Conservation (phyloP, 2,113 vertebrate species). For the Trematomus loennbergii region DNA sequence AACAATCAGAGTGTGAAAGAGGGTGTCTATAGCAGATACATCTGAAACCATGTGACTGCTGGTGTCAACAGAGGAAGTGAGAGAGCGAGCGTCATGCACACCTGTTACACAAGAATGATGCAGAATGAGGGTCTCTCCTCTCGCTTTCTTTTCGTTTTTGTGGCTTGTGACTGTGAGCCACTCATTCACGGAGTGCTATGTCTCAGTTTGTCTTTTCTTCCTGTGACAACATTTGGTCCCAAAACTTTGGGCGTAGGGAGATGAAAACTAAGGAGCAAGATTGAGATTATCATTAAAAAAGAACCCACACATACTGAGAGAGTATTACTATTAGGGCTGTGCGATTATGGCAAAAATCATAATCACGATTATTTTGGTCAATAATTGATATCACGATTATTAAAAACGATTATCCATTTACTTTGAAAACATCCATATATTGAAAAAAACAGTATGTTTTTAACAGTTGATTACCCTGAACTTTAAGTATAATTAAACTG, state of each 20-base stretch:
- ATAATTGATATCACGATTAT: too few species aligned
- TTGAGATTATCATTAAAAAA: slow-evolving; percentile 31
- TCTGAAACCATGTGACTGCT: slow-evolving; percentile 6
- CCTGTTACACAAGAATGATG: slow-evolving; percentile 78
- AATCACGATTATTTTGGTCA: too few species aligned
- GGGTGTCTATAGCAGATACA: background rate
- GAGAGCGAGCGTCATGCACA: slow-evolving; percentile 48
- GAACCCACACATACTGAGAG: background rate
- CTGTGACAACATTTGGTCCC: slow-evolving; percentile 83
- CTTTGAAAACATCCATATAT: too few species aligned
- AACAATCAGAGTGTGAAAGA: slow-evolving; percentile 13
- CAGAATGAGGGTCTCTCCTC: slow-evolving; percentile 58
- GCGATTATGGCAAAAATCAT: too few species aligned
- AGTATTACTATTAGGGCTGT: background rate
- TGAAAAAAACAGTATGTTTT: too few species aligned
- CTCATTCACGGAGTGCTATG: slow-evolving; percentile 74
- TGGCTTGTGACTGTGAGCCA: slow-evolving; percentile 44
- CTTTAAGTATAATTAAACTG: too few species aligned
- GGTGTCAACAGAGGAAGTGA: background rate
- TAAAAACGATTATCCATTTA: too few species aligned
- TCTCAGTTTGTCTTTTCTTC: slow-evolving; percentile 79
- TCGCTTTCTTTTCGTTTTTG: slow-evolving; percentile 20
- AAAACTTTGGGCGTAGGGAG: slow-evolving; percentile 55
- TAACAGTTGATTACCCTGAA: too few species aligned
- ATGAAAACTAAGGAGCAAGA: slow-evolving; percentile 65